A percentile compares a stretch with the other conserved stretches of the same genome.
Evolutionary conservation across 2,113 vertebrate genomes (phyloP).

Genomic region (Thermophis baileyi): DNA sequence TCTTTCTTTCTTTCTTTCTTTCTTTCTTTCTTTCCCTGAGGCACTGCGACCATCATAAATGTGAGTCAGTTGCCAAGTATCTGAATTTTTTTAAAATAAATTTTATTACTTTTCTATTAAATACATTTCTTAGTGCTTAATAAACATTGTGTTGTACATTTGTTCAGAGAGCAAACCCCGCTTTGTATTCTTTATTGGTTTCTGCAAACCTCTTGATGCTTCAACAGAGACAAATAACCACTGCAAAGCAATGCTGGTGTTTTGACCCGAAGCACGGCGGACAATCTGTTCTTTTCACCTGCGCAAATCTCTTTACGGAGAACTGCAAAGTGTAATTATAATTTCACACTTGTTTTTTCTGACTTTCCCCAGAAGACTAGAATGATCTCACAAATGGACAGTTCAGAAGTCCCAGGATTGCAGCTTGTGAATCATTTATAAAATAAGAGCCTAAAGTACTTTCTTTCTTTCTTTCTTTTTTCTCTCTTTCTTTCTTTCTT

Average conservation of each 20-base stretch:
- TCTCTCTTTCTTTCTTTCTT: too few relatives aligned
- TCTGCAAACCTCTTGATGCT: constrained; percentile 43
- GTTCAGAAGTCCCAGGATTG: background rate
- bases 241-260: constrained; percentile 41
- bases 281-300: constrained; percentile 7
- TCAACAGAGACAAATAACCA: constrained; percentile 45
- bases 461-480: too few relatives aligned
- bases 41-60: background rate
- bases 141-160: too few relatives aligned
- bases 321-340: constrained; percentile 24
- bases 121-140: too few relatives aligned
- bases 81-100: too few relatives aligned
- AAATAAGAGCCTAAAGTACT: background rate
- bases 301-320: constrained; percentile 25
- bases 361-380: constrained; percentile 34
- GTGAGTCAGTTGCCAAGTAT: too few relatives aligned
- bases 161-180: too few relatives aligned
- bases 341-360: constrained; percentile 25
- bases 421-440: background rate
- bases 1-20: background rate
- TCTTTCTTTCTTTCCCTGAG: background rate
- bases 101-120: too few relatives aligned
- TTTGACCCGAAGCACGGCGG: constrained; percentile 40
- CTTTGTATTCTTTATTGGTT: background rate
- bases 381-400: constrained; percentile 6